Base-by-base conservation (phyloP, 2,888 invertebrate species). In the Orthonychiurus folsomi region DNA sequence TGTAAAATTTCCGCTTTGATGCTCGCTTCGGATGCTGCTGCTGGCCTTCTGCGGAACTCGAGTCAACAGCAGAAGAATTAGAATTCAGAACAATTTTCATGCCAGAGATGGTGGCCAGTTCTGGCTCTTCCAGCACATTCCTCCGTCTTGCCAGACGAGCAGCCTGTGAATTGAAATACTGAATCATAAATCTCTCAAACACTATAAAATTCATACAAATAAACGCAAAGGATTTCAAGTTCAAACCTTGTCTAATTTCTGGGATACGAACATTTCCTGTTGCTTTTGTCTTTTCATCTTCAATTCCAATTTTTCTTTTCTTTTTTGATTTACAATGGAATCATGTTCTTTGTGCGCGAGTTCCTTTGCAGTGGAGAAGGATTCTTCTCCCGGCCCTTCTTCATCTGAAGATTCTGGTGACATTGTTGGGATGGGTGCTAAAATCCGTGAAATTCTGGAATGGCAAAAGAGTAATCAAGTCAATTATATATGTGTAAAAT, bases 1-100 rank as follows among this genome's bases (percentile, higher is more conserved):
- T 37, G 28, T 65, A 65, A 15, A 59, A 21, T 59, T 61, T 64
- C 28, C 37, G 37, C 15, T 37, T 37, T 37, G 37, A 15, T 37
- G 5, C 37, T 9, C 9, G 37, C 15, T 37, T 37, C 15, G 37
- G 37, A 15, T 37, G 9, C 5, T 9, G 5, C 15, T 37, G 37
- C 5, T 9, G 37, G 5, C 37, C 37, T 37, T 37, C 37, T 9
- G 37, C 37, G 15, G 5, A 9, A 5, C 15, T 15, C 9, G 9
- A 5, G 9, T 37, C 9, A 9, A 20, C 52, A n/a, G 3, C 9
- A 9, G 52, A 52, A n/a, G n/a, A n/a, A n/a, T n/a, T n/a, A n/a
- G n/a, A n/a, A n/a, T n/a, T n/a, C n/a, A n/a, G n/a, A n/a, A n/a
- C n/a, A n/a, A n/a, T n/a, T n/a, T n/a, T n/a, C n/a, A n/a, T n/a